Conservation (phyloP, 2,888 invertebrate genomes). For the Sinopyrophorus schimmeli region DNA sequence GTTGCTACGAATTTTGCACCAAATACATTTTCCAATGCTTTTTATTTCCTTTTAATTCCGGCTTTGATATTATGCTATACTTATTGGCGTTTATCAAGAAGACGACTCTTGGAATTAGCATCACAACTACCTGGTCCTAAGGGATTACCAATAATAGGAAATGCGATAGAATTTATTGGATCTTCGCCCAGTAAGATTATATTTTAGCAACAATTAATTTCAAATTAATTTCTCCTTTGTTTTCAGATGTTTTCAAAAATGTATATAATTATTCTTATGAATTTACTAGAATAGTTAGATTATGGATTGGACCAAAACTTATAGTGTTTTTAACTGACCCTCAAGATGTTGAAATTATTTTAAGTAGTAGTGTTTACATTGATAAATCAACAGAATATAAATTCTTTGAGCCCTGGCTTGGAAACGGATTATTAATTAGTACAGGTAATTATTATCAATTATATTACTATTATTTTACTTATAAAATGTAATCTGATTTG, state of each 20-base stretch:
- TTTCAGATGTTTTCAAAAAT: conserved; percentile 70
- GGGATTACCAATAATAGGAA: conserved; percentile 74
- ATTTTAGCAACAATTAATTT: not conserved
- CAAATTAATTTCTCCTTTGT: not conserved
- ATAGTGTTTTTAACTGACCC: conserved; percentile 75
- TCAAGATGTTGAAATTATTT: conserved; percentile 74
- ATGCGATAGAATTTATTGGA: conserved; percentile 73
- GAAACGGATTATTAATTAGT: conserved; percentile 79
- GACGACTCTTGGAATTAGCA: conserved; percentile 71
- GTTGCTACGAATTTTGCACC: too few relatives aligned
- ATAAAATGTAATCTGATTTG: not conserved
- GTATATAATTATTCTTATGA: conserved; percentile 60
- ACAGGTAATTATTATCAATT: conserved; percentile 59
- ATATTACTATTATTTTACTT: not conserved
- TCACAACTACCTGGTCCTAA: conserved; percentile 72
- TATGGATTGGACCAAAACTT: conserved; percentile 79
- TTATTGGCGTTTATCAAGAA: conserved; percentile 75
- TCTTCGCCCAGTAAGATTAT: conserved; percentile 66
- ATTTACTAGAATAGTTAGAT: conserved; percentile 63
- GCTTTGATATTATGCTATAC: conserved; percentile 70
- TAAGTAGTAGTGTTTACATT: conserved; percentile 78
- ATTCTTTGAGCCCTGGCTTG: conserved; percentile 83
- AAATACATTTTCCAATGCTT: too few relatives aligned
- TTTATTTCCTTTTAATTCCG: conserved; percentile 71
- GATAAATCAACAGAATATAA: conserved; percentile 79